Percentiles rank a stretch among this genome's conserved stretches.
Conservation (phyloP, 1,140 invertebrate genomes). For the Scylla paramamosain region DNA sequence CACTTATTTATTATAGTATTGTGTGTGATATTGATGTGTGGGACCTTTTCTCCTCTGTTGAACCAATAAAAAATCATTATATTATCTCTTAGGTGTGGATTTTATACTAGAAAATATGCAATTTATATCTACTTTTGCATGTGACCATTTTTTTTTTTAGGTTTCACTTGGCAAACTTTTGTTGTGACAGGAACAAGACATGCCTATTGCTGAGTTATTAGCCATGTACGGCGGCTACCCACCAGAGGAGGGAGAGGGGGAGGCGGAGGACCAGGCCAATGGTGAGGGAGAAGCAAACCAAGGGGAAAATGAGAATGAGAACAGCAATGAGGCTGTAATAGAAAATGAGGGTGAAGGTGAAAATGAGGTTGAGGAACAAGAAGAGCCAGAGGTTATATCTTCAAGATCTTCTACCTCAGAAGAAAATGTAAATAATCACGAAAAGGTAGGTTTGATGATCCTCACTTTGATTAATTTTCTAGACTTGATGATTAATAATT, state of each 20-base stretch:
- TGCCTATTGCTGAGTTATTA: slow-evolving; percentile 95
- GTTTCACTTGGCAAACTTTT: slow-evolving; percentile 58
- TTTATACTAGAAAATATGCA: too few relatives aligned
- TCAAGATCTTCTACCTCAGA: slow-evolving; percentile 73
- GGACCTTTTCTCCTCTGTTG: too few relatives aligned
- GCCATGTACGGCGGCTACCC: slow-evolving; percentile 89
- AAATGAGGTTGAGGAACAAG: slow-evolving; percentile 72
- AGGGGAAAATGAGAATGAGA: slow-evolving; percentile 79
- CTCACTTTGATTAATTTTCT: slow-evolving; percentile 79
- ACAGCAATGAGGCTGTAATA: slow-evolving; percentile 78
- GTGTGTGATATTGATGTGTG: too few relatives aligned
- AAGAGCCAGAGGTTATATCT: slow-evolving; percentile 69
- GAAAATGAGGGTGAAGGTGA: slow-evolving; percentile 82
- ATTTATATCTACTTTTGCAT: background rate
- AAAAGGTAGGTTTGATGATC: slow-evolving; percentile 76
- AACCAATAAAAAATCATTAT: too few relatives aligned
- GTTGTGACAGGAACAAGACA: slow-evolving; percentile 85
- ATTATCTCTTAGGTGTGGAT: too few relatives aligned
- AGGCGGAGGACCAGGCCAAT: slow-evolving; percentile 82
- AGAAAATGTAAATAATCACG: slow-evolving; percentile 79
- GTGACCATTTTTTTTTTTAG: background rate
- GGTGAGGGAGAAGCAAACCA: slow-evolving; percentile 79
- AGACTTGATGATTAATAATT: slow-evolving; percentile 75
- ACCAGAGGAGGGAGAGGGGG: slow-evolving; percentile 78
- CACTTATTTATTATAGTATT: too few relatives aligned